These are phyloP conservation scores for Oegoconia quadripuncta DNA, from an alignment of 2,888 invertebrate genomes.

Conservation along the genomic window DNA sequence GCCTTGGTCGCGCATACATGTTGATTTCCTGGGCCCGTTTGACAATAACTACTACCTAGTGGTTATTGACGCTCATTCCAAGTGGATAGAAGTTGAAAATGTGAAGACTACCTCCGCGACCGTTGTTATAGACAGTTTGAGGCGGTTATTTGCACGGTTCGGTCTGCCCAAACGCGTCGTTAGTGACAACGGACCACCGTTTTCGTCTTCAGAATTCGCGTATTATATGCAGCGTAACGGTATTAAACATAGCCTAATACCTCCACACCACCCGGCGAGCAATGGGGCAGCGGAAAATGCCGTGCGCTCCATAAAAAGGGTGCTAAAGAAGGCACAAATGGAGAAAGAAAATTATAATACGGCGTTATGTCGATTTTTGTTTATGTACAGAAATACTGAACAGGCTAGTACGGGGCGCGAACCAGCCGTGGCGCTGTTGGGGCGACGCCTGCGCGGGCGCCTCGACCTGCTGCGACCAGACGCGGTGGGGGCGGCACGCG, in stretches of 20 bases:
- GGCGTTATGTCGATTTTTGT: not conserved
- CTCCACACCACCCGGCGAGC: conserved; percentile 18
- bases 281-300: conserved; percentile 21
- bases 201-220: conserved; percentile 14
- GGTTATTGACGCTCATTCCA: conserved; percentile 1
- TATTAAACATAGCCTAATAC: conserved; percentile 12
- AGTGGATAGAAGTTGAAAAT: conserved; percentile 1
- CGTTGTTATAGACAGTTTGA: not conserved
- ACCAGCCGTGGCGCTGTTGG: not conserved
- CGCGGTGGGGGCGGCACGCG: no score
- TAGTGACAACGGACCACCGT: conserved; percentile 23
- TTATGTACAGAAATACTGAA: not conserved
- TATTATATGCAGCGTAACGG: conserved; percentile 10
- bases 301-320: conserved; percentile 11
- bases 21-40: no score
- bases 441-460: not conserved
- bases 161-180: conserved; percentile 19
- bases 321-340: not conserved
- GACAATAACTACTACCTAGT: not conserved
- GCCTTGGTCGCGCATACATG: no score
- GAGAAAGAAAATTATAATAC: not conserved
- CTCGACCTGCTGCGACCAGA: not conserved
- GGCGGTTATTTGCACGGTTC: conserved; percentile 19
- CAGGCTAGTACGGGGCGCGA: not conserved
- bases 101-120: not conserved